Conservation (phyloP, 2,113 vertebrate species). For the Alouatta palliata region DNA sequence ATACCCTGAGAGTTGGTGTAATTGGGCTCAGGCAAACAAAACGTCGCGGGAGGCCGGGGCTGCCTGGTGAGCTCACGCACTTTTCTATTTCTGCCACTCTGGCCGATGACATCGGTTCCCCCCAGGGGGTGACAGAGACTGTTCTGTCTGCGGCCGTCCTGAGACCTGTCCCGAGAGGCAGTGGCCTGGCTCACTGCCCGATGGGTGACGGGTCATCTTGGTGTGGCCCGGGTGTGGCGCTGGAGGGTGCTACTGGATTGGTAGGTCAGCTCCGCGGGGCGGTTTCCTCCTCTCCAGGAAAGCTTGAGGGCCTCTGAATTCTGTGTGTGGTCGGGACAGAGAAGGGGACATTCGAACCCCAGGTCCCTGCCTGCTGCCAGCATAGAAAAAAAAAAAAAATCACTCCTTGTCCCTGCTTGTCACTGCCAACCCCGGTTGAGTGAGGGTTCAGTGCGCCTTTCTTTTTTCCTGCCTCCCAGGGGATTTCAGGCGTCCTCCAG, state of each 20-base stretch:
- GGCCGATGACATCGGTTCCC: slow-evolving; percentile 13
- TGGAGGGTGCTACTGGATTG: neutral
- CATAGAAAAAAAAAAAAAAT: no score
- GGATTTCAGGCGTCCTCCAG: neutral
- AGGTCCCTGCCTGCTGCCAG: rapidly evolving
- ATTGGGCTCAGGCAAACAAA: slow-evolving; percentile 62
- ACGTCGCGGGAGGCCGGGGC: slow-evolving; percentile 27
- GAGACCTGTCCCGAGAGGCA: no score
- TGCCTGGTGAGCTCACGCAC: slow-evolving; percentile 57
- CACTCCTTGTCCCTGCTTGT: no score
- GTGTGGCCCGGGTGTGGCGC: neutral
- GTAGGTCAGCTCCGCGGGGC: neutral
- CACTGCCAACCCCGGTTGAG: no score
- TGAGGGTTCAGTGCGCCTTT: rapidly evolving
- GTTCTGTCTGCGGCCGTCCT: neutral
- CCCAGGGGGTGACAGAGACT: neutral
- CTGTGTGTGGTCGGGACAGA: neutral
- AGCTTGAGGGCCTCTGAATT: neutral
- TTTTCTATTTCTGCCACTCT: neutral
- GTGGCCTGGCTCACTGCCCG: neutral
- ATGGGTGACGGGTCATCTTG: neutral
- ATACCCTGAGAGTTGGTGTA: slow-evolving; percentile 47
- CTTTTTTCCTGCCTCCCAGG: neutral
- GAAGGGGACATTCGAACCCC: neutral
- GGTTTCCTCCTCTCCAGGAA: neutral